Base-by-base conservation (phyloP, 2,113 vertebrate genomes). In the Catharus fuscescens region DNA sequence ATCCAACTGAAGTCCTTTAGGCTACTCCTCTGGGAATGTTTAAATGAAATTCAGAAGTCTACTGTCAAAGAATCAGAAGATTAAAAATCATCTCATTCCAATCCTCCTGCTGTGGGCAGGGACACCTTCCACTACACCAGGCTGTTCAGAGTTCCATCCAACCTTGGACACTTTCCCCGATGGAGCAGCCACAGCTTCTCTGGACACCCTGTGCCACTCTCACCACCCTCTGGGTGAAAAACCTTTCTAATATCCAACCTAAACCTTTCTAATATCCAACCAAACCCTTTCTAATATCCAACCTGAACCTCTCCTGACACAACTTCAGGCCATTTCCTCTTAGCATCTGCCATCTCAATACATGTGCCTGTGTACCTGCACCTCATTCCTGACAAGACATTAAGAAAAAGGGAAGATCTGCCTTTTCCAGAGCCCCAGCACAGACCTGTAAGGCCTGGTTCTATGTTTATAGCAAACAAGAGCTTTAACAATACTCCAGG, bases 341-440 rank as follows among this genome's bases (percentile, higher is more conserved):
- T 21, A 53, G 48, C 57, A 67, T 29, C 74, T 82, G 34, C 59
- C 61, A 47, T 12, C 26, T 57, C 76, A 28, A 3, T 1, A 57
- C 6, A 0, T 0, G 0, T 1, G 1, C 21, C 45, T 25, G 12
- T 2, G 0, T 19, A 59, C 16, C 26, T 20, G 44, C 47, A 21
- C 5, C 34, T 18, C 26, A 3, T 9, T 57, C 18, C 40, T 56
- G 15, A 20, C 14, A 88, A 52, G 13, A 74, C 6, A 4, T 12
- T 31, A 66, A 50, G 4, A 5, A 21, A 54, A 40, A 86, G 18
- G 18, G 7, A 34, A 57, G 10, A 79, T 15, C 10, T 50, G 53
- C 40, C 31, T 3, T 45, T 73, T 52, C 31, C 23, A 53, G 42
- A 74, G 24, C 24, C 9, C 8, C 31, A 76, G 65, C 19, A 29